These are phyloP conservation scores for Hephaestus fuliginosus DNA, from an alignment of 2,797 vertebrate genomes.

Conservation along the genomic window DNA sequence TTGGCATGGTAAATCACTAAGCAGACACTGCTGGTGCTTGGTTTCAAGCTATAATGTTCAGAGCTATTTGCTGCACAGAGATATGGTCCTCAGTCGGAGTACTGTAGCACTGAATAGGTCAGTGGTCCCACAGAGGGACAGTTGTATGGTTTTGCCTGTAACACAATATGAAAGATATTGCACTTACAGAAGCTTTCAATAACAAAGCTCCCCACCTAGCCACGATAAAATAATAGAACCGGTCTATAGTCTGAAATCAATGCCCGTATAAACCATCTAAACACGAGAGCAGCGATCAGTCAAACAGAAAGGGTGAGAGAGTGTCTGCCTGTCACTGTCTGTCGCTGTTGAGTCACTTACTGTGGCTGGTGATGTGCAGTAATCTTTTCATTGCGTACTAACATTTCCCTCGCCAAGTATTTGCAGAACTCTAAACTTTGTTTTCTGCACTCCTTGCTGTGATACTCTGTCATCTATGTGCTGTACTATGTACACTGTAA, in stretches of 20 bases:
- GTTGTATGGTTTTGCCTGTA: conserved; percentile 64
- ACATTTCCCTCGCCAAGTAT: conserved; percentile 37
- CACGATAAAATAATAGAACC: conserved; percentile 73
- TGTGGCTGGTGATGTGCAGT: conserved; percentile 28
- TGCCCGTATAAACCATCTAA: conserved; percentile 50
- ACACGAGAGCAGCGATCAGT: conserved; percentile 50
- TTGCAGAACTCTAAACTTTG: conserved; percentile 13
- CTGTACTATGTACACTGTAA: not conserved
- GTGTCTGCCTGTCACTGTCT: conserved; percentile 23
- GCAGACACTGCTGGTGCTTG: conserved; percentile 59
- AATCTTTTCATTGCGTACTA: conserved; percentile 43
- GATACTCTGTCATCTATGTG: not conserved
- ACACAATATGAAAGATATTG: conserved; percentile 77
- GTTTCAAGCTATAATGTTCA: conserved; percentile 76
- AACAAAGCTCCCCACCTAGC: conserved; percentile 67
- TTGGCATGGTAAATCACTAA: conserved; percentile 64
- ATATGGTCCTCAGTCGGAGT: conserved; percentile 58
- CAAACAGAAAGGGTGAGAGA: conserved; percentile 41
- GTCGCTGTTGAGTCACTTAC: conserved; percentile 32
- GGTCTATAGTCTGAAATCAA: conserved; percentile 63
- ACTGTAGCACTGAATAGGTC: conserved; percentile 65
- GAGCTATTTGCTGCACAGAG: conserved; percentile 69
- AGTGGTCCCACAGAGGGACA: conserved; percentile 65
- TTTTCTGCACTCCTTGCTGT: conserved; percentile 5
- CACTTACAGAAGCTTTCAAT: conserved; percentile 70